Conservation (phyloP, 2,888 invertebrate genomes). For the Dolichopus griseipennis region DNA sequence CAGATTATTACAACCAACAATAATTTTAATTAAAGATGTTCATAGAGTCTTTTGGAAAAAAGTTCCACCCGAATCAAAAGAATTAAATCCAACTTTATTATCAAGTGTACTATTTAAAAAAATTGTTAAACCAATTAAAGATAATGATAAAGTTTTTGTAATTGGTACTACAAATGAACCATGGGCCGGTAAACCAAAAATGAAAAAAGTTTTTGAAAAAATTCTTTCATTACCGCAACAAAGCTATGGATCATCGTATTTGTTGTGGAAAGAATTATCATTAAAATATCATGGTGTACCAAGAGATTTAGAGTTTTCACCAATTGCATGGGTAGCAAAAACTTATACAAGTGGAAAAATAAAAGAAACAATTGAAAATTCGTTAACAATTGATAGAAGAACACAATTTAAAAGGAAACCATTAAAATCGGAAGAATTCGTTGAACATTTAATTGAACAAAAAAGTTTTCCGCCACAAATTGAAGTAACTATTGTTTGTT, state of each 20-base stretch:
- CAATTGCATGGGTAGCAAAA: conserved; percentile 34
- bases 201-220: conserved; percentile 36
- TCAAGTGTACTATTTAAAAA: conserved; percentile 46
- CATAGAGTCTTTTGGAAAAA: conserved; percentile 51
- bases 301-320: conserved; percentile 26
- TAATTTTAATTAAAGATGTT: conserved; percentile 50
- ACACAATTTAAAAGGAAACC: background rate
- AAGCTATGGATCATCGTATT: conserved; percentile 37
- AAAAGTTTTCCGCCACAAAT: background rate
- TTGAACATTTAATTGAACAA: background rate
- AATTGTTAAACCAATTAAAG: conserved; percentile 47
- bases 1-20: conserved; percentile 51
- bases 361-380: conserved; percentile 27
- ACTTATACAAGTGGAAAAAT: conserved; percentile 40
- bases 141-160: conserved; percentile 48
- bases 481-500: too few species aligned
- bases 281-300: conserved; percentile 26
- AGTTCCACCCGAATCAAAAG: conserved; percentile 36
- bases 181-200: conserved; percentile 42
- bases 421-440: background rate
- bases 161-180: conserved; percentile 46
- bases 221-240: conserved; percentile 34
- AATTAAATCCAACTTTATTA: conserved; percentile 46
- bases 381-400: conserved; percentile 30
- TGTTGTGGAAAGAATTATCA: conserved; percentile 33